phyloP scores from a whole-genome alignment of 1,140 invertebrate species.

The Megalopta genalis region DNA sequence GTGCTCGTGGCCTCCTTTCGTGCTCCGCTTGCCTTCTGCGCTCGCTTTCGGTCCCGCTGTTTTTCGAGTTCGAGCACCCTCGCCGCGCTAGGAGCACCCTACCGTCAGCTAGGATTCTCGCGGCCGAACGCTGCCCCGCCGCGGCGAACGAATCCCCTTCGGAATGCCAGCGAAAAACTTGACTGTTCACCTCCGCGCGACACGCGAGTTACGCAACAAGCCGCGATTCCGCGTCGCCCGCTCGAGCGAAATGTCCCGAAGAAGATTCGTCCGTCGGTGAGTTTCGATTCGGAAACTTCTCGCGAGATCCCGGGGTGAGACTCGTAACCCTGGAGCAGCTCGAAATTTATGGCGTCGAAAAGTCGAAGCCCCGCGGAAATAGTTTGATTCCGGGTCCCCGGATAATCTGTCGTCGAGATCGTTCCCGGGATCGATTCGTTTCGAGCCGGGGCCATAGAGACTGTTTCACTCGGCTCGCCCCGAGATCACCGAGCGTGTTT shows the following conservation, averaged over 20 bases:
- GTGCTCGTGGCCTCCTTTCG: slow-evolving; percentile 53
- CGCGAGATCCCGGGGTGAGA: not conserved
- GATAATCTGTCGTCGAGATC: slow-evolving; percentile 9
- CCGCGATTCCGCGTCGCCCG: too few relatives aligned
- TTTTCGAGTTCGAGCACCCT: not conserved
- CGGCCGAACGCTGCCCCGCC: not conserved
- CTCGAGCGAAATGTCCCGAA: not conserved
- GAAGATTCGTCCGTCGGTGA: slow-evolving; percentile 47
- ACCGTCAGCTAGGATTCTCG: too few relatives aligned
- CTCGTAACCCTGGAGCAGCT: not conserved
- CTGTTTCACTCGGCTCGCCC: not conserved
- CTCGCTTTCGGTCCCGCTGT: slow-evolving; percentile 18
- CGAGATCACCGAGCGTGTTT: not conserved
- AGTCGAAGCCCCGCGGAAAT: not conserved
- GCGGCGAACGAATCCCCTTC: slow-evolving; percentile 10
- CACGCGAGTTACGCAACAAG: too few relatives aligned
- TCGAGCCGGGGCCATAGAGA: not conserved
- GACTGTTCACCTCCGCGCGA: too few relatives aligned
- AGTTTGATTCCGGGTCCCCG: not conserved
- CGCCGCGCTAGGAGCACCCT: not conserved
- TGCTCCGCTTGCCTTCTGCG: slow-evolving; percentile 7
- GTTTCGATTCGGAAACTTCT: slow-evolving; percentile 24
- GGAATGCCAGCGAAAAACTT: too few relatives aligned
- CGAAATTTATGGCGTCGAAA: slow-evolving; percentile 7
- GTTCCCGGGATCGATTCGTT: not conserved